These are phyloP conservation scores for Galbula dea DNA, from an alignment of 2,113 vertebrate species.

Conservation along the genomic window DNA sequence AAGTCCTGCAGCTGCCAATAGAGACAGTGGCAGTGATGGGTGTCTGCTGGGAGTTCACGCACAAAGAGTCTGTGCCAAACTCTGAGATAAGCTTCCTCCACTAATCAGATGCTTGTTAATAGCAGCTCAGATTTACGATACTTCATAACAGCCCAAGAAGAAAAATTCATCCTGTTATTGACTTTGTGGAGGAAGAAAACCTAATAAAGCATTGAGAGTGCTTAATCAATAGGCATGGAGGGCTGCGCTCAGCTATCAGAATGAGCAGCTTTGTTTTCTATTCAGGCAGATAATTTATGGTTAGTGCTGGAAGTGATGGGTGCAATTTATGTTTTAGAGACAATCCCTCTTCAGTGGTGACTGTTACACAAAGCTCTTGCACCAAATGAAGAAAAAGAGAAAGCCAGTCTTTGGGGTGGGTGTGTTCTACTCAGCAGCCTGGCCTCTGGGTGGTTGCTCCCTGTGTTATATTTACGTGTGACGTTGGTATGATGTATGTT, in stretches of 20 bases:
- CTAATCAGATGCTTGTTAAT: slow-evolving; percentile 36
- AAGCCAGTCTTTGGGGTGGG: background rate
- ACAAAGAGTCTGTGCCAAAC: background rate
- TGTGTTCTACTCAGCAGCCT: background rate
- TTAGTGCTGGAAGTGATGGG: slow-evolving; percentile 38
- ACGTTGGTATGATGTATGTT: fast-evolving
- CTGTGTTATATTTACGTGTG: fast-evolving
- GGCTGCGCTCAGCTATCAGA: background rate
- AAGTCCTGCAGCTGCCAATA: background rate
- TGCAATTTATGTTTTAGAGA: slow-evolving; percentile 58
- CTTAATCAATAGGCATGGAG: slow-evolving; percentile 46
- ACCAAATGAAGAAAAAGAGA: background rate
- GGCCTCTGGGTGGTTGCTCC: background rate
- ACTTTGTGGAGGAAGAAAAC: slow-evolving; percentile 50
- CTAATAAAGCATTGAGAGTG: slow-evolving; percentile 53
- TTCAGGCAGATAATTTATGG: slow-evolving; percentile 45
- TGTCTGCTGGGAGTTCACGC: background rate
- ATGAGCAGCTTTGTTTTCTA: slow-evolving; percentile 44
- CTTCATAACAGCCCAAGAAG: slow-evolving; percentile 35
- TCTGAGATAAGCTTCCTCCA: background rate
- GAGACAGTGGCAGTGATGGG: background rate
- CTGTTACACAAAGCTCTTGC: background rate
- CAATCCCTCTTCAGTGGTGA: background rate
- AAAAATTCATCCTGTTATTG: slow-evolving; percentile 51
- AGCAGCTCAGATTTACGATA: slow-evolving; percentile 37